Base-by-base conservation (phyloP, 2,113 vertebrate species). In the Microcebus murinus region DNA sequence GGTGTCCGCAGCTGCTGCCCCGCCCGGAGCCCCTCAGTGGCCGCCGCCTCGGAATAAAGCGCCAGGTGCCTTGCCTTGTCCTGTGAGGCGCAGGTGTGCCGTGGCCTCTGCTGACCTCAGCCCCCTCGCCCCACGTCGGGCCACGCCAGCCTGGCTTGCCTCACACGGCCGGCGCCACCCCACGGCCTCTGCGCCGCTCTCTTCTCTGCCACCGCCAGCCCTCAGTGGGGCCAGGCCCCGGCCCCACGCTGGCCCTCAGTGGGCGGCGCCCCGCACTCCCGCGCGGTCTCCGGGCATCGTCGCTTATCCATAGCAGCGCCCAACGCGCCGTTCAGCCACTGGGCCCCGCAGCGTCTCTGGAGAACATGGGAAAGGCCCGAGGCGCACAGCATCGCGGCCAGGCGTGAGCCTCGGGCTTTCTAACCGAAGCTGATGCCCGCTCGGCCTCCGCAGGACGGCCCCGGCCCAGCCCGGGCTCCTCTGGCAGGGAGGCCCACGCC, bases 121-220 rank as follows among this genome's bases (percentile, higher is more conserved):
- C 81, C 31, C 5, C 45, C 21, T 68, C 20, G 1, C 4, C 0
- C 12, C 11, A 1, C 0, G 25, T 39, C 52, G 7, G 3, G 48
- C 61, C 73, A 57, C 3, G 1, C 25, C 55, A 45, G 29, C 59
- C 12, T 67, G 4, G 18, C 9, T 65, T 67, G 34, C 79, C 48
- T 57, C 55, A 48, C 2, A 18, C 3, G 6, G 36, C 68, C 4
- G 2, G 6, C 3, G 27, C 87, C 8, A 1, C 50, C 8, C 12
- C 15, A 23, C 8, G 21, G 6, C 21, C 67, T 61, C 48, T 25
- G 23, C 7, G 3, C 29, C 61, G 52, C 50, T n/a, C 9, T 23
- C 20, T 67, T 48, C 70, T 84, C 52, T 17, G 4, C 45, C 31
- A 34, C 48, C 74, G 42, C 34, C 20, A 45, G 23, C 21, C 15